phyloP scores from a whole-genome alignment of 2,888 invertebrate species.

The Zygaena filipendulae region DNA sequence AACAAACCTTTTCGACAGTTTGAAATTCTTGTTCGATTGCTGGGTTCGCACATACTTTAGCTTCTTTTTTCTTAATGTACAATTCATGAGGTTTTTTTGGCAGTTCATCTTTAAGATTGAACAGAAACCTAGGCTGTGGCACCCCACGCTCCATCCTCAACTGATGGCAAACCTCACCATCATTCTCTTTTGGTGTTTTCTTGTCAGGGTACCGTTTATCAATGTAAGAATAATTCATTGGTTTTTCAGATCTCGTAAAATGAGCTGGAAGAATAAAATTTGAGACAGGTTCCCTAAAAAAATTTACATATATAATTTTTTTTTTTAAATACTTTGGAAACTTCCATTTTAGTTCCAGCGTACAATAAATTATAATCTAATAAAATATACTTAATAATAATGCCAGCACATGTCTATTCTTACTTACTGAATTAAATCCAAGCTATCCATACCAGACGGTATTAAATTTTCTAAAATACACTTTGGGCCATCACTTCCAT shows the following conservation, averaged over 20 bases:
- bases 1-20: slow-evolving; percentile 54
- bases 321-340: too few relatives aligned
- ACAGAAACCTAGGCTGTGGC: slow-evolving; percentile 71
- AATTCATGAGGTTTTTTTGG: slow-evolving; percentile 71
- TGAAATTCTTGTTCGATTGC: slow-evolving; percentile 48
- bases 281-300: slow-evolving; percentile 51
- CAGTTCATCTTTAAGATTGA: slow-evolving; percentile 69
- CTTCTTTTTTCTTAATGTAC: slow-evolving; percentile 64
- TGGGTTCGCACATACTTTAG: slow-evolving; percentile 45
- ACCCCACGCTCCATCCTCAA: slow-evolving; percentile 31
- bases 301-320: slow-evolving; percentile 3
- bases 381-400: slow-evolving; percentile 1
- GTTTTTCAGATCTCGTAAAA: slow-evolving; percentile 81
- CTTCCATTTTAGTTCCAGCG: too few relatives aligned
- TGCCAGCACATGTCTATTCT: too few relatives aligned
- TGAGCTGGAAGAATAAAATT: slow-evolving; percentile 79
- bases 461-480: slow-evolving; percentile 73
- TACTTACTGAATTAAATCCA: slow-evolving; percentile 36
- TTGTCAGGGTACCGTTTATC: slow-evolving; percentile 33
- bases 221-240: slow-evolving; percentile 45
- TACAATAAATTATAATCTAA: too few relatives aligned
- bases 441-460: slow-evolving; percentile 57
- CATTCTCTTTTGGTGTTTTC: slow-evolving; percentile 25
- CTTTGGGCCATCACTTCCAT: slow-evolving; percentile 42
- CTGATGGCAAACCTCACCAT: slow-evolving; percentile 36